A percentile compares a stretch with the other conserved stretches of the same genome.
Evolutionary conservation across 2,888 invertebrate species (phyloP).

Genomic region (Tromatobia lineatoria): DNA sequence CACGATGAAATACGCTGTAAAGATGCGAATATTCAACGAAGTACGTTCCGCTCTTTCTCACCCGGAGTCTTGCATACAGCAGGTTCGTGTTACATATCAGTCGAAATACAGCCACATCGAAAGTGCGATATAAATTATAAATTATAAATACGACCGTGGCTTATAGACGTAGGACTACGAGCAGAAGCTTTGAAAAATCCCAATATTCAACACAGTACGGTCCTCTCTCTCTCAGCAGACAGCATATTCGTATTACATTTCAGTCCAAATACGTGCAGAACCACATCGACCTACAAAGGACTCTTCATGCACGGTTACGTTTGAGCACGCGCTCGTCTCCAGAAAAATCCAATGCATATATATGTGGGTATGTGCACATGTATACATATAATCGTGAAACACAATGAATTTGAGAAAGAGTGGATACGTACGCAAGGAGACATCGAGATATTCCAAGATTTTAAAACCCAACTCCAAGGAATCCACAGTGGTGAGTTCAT

Average conservation of each 20-base stretch:
- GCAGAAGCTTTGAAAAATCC: not conserved
- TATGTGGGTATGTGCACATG: not conserved
- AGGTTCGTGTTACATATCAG: too few relatives aligned
- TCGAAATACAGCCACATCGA: too few relatives aligned
- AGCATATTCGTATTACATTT: slow-evolving; percentile 22
- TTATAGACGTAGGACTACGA: not conserved
- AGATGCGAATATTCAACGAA: too few relatives aligned
- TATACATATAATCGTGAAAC: not conserved
- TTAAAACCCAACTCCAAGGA: slow-evolving; percentile 44
- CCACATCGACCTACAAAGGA: slow-evolving; percentile 28
- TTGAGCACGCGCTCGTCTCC: slow-evolving; percentile 12
- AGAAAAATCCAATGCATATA: slow-evolving; percentile 14
- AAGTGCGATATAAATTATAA: too few relatives aligned
- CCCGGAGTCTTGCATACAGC: too few relatives aligned
- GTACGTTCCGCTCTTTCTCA: too few relatives aligned
- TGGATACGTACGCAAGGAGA: slow-evolving; percentile 13
- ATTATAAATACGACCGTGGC: too few relatives aligned
- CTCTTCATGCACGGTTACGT: slow-evolving; percentile 33
- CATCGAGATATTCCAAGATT: slow-evolving; percentile 34
- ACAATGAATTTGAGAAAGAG: not conserved
- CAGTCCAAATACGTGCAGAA: slow-evolving; percentile 18
- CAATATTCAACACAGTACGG: slow-evolving; percentile 16
- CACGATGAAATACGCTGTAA: not conserved
- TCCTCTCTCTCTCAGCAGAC: not conserved
- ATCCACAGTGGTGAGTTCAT: slow-evolving; percentile 4